Evolutionary conservation across 2,113 vertebrate genomes (phyloP).

Genomic region (Sander lucioperca): DNA sequence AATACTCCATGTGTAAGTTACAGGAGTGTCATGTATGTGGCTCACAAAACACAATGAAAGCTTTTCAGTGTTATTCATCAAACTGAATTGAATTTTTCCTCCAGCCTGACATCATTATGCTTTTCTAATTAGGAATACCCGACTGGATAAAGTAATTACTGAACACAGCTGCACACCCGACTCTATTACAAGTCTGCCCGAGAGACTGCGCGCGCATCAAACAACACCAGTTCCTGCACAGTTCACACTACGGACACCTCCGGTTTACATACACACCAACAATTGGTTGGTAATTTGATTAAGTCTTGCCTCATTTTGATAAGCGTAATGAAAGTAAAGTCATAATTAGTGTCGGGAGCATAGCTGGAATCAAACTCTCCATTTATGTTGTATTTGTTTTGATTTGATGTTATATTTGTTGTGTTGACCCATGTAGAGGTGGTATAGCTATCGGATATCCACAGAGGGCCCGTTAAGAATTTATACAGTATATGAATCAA

Average conservation of each 20-base stretch:
- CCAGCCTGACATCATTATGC: conserved; percentile 21
- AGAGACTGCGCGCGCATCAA: conserved; percentile 24
- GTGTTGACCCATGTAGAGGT: background rate
- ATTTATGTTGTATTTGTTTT: background rate
- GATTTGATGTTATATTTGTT: background rate
- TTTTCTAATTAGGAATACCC: conserved; percentile 58
- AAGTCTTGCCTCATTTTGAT: conserved; percentile 15
- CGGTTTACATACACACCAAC: background rate
- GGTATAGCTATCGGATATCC: background rate
- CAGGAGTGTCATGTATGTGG: background rate
- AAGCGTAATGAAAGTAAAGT: conserved; percentile 2
- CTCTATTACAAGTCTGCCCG: conserved; percentile 21
- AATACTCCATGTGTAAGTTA: background rate
- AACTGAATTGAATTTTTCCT: conserved; percentile 20
- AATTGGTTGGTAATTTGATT: conserved; percentile 50
- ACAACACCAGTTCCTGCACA: conserved; percentile 21
- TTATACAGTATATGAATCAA: background rate
- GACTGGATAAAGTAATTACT: conserved; percentile 59
- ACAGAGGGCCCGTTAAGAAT: background rate
- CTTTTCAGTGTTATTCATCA: conserved; percentile 6
- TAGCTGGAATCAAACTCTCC: conserved; percentile 15
- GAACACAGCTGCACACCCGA: conserved; percentile 25
- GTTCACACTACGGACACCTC: conserved; percentile 38
- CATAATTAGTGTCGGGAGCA: conserved; percentile 25
- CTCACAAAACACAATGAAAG: background rate